Evolutionary conservation across 2,797 vertebrate species (phyloP).

Genomic region (Masticophis lateralis): DNA sequence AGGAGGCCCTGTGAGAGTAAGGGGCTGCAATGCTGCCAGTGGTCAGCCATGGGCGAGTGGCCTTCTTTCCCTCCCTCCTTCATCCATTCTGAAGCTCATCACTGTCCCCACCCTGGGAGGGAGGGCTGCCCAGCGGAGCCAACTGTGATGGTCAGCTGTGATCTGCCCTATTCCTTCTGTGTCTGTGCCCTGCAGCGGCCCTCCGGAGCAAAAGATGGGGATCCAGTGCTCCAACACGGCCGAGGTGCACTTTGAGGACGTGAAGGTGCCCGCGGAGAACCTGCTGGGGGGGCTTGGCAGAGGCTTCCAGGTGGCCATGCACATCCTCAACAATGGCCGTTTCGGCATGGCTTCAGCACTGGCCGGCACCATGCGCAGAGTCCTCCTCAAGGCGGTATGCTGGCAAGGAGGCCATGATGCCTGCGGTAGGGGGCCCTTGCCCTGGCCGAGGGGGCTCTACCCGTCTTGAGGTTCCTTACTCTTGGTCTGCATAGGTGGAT

Average conservation of each 20-base stretch:
- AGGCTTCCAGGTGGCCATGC: conserved; percentile 76
- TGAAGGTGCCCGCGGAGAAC: not conserved
- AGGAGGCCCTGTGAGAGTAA: not conserved
- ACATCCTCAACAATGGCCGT: conserved; percentile 79
- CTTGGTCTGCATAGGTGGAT: not conserved
- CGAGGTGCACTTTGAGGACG: conserved; percentile 70
- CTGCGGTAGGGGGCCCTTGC: accelerated
- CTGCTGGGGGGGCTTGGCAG: conserved; percentile 54
- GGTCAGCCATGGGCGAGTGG: not conserved
- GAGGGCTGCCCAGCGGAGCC: not conserved
- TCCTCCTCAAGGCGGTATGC: not conserved
- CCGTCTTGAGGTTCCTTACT: conserved; percentile 62
- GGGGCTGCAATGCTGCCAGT: not conserved
- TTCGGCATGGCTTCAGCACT: conserved; percentile 81
- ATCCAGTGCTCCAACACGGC: conserved; percentile 56
- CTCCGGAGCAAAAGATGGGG: conserved; percentile 78
- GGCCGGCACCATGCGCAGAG: conserved; percentile 57
- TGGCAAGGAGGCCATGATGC: accelerated
- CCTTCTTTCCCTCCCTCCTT: not conserved
- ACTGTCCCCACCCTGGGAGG: not conserved
- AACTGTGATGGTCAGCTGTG: not conserved
- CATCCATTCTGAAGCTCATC: not conserved
- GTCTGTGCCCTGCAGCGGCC: conserved; percentile 56
- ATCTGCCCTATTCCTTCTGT: not conserved
- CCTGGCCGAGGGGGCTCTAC: not conserved